Base-by-base conservation (phyloP, 2,113 vertebrate genomes). In the Cyrtonyx montezumae region DNA sequence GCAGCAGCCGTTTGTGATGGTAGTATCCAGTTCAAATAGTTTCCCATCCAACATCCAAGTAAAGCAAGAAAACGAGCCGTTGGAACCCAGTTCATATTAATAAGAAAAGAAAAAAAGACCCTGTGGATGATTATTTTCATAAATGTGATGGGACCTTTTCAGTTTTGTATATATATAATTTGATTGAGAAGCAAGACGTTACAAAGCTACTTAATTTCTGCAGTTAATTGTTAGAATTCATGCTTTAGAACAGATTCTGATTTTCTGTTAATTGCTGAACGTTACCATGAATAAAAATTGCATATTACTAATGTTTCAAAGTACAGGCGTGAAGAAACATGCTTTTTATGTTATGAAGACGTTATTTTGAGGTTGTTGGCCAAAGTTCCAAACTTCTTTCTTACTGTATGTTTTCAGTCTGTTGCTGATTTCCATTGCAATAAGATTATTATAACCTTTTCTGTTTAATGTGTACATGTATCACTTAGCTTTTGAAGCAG, bases 1-100 rank as follows among this genome's bases (percentile, higher is more conserved):
- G 70, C 95, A 97, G 77, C 97, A 97, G 6, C 97, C 98, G 3
- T 98, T 98, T 30, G 96, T 98, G 58, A 98, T 98, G 96, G 97
- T 99, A 48, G 95, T 98, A n/a, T 97, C 98, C 79, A 95, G 58
- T 96, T 77, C 98, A 0, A 98, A 97, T 79, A 96, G 96, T 62
- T 96, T 98, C 82, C 58, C 97, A 66, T 84, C 97, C 78, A 92
- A 96, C 13, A 59, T 98, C 46, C 94, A 98, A 93, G 51, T 97
- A 59, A 98, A 98, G 79, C 96, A 96, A 91, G 97, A 98, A 87
- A 96, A 94, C 8, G 97, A 98, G 93, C 96, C 96, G 3, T 95
- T 96, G 89, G 97, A 98, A 88, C 80, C 97, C 67, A 96, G 30
- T 87, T 96, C 97, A 40, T 98, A 97, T 92, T 84, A 90, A 86